phyloP scores from a whole-genome alignment of 2,888 invertebrate species.

The Drosophila mayaguana region DNA sequence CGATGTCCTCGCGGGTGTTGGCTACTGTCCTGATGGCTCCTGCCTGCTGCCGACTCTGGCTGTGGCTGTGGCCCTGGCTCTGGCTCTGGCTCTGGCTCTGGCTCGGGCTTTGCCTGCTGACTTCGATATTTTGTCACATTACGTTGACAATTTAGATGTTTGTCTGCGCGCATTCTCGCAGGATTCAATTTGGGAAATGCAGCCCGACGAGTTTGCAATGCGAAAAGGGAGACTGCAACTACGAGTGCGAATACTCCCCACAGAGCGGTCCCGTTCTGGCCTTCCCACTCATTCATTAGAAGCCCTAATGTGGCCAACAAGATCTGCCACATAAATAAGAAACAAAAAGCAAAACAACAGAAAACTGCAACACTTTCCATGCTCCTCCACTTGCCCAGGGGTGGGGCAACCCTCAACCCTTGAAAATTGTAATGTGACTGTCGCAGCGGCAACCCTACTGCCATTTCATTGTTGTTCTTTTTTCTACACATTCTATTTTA shows the following conservation, averaged over 20 bases:
- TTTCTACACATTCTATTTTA: slow-evolving; percentile 65
- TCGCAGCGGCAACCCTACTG: slow-evolving; percentile 59
- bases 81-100: too few species aligned
- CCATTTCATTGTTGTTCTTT: slow-evolving; percentile 80
- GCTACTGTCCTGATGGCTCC: not conserved
- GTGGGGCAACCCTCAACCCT: slow-evolving; percentile 18
- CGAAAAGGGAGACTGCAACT: not conserved
- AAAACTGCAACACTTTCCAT: slow-evolving; percentile 56
- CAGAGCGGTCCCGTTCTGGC: not conserved
- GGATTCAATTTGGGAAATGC: slow-evolving; percentile 74
- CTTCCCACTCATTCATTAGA: slow-evolving; percentile 58
- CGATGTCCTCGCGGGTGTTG: slow-evolving; percentile 35
- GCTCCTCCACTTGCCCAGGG: slow-evolving; percentile 8
- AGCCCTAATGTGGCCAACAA: slow-evolving; percentile 50
- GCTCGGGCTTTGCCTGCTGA: slow-evolving; percentile 63
- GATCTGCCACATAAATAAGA: slow-evolving; percentile 25
- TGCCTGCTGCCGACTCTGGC: slow-evolving; percentile 11
- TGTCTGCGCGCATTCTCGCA: slow-evolving; percentile 72
- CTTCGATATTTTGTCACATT: slow-evolving; percentile 81
- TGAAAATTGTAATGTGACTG: slow-evolving; percentile 62
- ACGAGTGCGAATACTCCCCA: slow-evolving; percentile 7
- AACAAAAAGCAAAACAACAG: not conserved
- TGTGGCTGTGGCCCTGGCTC: too few species aligned
- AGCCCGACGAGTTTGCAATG: slow-evolving; percentile 61
- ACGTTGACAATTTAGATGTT: slow-evolving; percentile 81